phyloP scores from a whole-genome alignment of 2,797 vertebrate genomes.

The Muscicapa comitata region DNA sequence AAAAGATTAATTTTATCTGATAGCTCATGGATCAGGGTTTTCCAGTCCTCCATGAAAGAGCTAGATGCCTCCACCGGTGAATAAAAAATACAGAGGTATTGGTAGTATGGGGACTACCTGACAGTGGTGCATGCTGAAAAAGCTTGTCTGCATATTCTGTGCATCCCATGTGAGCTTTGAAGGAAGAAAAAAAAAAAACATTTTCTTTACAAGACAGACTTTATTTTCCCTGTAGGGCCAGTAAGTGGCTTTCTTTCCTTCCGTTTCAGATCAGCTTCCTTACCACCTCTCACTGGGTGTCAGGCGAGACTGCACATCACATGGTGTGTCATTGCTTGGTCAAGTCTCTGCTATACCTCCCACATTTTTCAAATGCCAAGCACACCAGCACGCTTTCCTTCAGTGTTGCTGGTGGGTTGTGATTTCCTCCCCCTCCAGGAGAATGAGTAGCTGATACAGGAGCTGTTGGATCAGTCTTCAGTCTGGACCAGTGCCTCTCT shows the following conservation, averaged over 20 bases:
- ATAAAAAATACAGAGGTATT: background rate
- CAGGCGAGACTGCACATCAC: background rate
- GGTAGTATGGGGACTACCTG: background rate
- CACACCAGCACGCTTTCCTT: background rate
- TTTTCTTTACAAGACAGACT: background rate
- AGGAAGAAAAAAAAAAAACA: background rate
- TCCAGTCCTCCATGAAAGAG: background rate
- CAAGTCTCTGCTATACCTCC: background rate
- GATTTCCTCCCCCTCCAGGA: background rate
- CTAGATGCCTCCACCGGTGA: background rate
- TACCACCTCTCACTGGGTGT: background rate
- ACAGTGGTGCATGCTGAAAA: background rate
- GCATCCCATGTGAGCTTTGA: background rate
- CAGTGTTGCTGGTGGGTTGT: background rate
- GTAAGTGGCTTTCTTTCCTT: background rate
- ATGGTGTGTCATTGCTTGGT: background rate
- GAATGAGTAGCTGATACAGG: background rate
- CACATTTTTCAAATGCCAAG: background rate
- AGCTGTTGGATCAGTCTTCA: background rate
- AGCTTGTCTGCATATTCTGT: background rate
- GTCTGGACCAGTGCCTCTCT: too few species aligned
- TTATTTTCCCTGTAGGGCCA: background rate
- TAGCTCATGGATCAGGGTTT: background rate
- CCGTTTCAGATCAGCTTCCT: background rate
- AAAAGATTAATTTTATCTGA: background rate